Conservation (phyloP, 2,888 invertebrate genomes). For the Anorthoa munda region DNA sequence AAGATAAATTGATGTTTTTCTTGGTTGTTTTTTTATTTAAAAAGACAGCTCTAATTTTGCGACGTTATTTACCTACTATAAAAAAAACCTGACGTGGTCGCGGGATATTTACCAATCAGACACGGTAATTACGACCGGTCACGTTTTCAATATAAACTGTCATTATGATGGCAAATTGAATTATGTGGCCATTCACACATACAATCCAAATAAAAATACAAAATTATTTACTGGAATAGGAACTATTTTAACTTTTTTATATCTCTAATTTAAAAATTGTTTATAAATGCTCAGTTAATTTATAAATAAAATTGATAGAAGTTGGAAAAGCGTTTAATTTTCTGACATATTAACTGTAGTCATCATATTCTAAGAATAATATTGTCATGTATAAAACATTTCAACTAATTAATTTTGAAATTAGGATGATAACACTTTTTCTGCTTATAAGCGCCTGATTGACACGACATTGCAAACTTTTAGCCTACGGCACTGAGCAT, state of each 20-base stretch:
- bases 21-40: constrained; percentile 6
- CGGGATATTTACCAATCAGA: constrained; percentile 77
- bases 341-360: no score
- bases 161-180: constrained; percentile 73
- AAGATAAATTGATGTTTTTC: constrained; percentile 31
- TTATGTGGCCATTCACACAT: constrained; percentile 56
- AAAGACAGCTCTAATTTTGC: constrained; percentile 48
- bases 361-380: no score
- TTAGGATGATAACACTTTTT: no score
- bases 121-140: constrained; percentile 78
- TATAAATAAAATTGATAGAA: neutral
- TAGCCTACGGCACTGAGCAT: neutral
- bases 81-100: constrained; percentile 59
- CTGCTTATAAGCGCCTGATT: neutral
- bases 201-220: constrained; percentile 28
- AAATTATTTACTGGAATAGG: constrained; percentile 18
- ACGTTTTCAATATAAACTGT: constrained; percentile 78
- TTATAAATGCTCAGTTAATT: neutral
- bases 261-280: neutral
- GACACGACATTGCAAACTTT: neutral
- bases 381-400: neutral
- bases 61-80: constrained; percentile 24
- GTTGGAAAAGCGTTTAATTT: neutral
- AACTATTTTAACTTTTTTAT: constrained; percentile 13
- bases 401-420: neutral